phyloP scores from a whole-genome alignment of 2,888 invertebrate species.

The Pollenia angustigena region DNA sequence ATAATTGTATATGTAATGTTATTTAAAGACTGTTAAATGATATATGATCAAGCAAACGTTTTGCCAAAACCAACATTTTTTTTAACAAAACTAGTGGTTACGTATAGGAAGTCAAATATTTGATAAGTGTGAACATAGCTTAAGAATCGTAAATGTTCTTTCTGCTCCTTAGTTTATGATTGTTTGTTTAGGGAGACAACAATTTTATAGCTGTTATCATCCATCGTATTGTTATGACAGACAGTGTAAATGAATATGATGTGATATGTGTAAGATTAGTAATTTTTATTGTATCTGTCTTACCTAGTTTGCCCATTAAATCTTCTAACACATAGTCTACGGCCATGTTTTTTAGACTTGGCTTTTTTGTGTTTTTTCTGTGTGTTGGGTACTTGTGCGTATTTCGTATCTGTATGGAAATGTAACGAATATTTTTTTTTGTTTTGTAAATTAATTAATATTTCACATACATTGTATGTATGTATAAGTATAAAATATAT shows the following conservation, averaged over 20 bases:
- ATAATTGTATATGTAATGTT: no score
- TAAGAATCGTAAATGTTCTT: neutral
- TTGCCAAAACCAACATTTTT: no score
- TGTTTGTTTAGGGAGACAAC: neutral
- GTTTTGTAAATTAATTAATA: conserved; percentile 38
- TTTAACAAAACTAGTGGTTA: no score
- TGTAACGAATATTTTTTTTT: conserved; percentile 48
- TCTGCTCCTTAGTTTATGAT: neutral
- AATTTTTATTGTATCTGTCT: conserved; percentile 75
- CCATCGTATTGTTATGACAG: neutral
- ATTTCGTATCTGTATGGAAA: conserved; percentile 27
- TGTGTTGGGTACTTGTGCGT: conserved; percentile 20
- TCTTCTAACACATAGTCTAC: conserved; percentile 88
- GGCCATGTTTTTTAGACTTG: conserved; percentile 84
- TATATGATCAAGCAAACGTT: no score
- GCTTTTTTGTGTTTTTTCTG: conserved; percentile 9
- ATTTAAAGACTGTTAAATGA: no score
- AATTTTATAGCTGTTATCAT: conserved; percentile 10
- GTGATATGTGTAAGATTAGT: neutral
- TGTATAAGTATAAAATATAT: conserved; percentile 18
- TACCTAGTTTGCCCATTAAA: conserved; percentile 88
- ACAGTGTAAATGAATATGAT: neutral
- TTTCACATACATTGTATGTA: conserved; percentile 28
- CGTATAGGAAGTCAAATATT: no score
- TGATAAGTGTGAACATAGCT: no score